Evolutionary conservation across 2,888 invertebrate species (phyloP).

Genomic region (Xanthia togata): DNA sequence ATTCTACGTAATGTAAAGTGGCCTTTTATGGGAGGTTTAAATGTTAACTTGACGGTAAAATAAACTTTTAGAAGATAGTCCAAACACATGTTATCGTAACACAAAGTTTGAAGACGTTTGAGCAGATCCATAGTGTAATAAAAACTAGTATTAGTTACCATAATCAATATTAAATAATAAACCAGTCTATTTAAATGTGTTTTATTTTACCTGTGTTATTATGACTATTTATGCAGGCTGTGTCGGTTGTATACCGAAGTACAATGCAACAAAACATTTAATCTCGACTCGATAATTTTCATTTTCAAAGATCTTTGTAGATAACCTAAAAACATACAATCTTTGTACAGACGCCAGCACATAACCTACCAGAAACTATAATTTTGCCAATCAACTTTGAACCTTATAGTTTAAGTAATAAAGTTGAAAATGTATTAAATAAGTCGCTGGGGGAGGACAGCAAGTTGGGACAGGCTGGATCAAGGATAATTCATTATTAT

Average conservation of each 20-base stretch:
- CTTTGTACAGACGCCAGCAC: too few relatives aligned
- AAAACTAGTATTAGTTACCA: slow-evolving; percentile 80
- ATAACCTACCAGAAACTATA: too few relatives aligned
- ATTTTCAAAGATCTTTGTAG: too few relatives aligned
- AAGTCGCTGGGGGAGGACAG: too few relatives aligned
- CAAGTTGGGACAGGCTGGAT: too few relatives aligned
- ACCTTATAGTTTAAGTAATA: too few relatives aligned
- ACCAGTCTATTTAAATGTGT: slow-evolving; percentile 69
- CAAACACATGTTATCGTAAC: slow-evolving; percentile 63
- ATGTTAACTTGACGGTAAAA: slow-evolving; percentile 45
- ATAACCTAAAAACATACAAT: too few relatives aligned
- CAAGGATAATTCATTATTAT: too few relatives aligned
- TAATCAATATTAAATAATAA: slow-evolving; percentile 77
- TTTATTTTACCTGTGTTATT: slow-evolving; percentile 55
- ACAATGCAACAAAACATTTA: neutral
- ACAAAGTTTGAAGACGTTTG: slow-evolving; percentile 34
- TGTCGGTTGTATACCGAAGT: neutral
- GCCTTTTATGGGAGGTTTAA: slow-evolving; percentile 40
- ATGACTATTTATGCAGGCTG: neutral
- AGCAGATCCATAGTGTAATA: slow-evolving; percentile 66
- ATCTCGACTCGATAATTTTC: neutral
- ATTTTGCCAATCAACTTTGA: too few relatives aligned
- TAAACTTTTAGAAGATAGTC: slow-evolving; percentile 42
- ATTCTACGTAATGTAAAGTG: slow-evolving; percentile 51
- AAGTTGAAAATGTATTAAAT: too few relatives aligned